Evolutionary conservation across 2,888 invertebrate genomes (phyloP).

Genomic region (Hypselothyrea guttata): DNA sequence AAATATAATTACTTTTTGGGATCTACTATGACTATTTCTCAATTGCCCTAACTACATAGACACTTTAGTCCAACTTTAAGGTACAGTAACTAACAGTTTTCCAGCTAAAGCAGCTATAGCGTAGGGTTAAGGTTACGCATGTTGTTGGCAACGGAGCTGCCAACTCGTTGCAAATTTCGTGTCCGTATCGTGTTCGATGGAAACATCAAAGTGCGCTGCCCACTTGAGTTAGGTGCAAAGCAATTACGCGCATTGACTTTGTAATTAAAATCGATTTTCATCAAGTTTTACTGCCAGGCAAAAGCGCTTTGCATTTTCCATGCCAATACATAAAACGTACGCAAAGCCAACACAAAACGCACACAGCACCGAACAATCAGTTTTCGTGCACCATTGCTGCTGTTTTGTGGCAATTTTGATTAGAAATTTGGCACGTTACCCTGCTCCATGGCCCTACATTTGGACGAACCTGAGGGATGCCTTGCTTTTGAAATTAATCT

Average conservation of each 20-base stretch:
- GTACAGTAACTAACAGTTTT: too few relatives aligned
- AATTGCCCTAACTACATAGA: too few relatives aligned
- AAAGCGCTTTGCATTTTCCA: constrained; percentile 55
- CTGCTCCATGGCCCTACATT: too few relatives aligned
- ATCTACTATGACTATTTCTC: too few relatives aligned
- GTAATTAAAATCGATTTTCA: constrained; percentile 76
- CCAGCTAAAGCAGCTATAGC: constrained; percentile 1
- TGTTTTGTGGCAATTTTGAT: constrained; percentile 68
- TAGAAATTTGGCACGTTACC: constrained; percentile 60
- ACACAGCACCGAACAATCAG: constrained; percentile 46
- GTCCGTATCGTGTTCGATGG: constrained; percentile 30
- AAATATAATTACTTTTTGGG: too few relatives aligned
- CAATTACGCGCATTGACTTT: constrained; percentile 75
- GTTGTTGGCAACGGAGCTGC: constrained; percentile 8
- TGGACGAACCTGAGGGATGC: too few relatives aligned
- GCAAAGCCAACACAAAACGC: constrained; percentile 16
- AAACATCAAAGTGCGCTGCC: constrained; percentile 58
- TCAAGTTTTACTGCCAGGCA: constrained; percentile 57
- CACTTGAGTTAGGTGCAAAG: constrained; percentile 71
- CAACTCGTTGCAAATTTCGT: constrained; percentile 22
- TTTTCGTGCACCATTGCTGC: constrained; percentile 57
- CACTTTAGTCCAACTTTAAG: too few relatives aligned
- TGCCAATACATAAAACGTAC: too few relatives aligned
- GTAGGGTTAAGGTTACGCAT: constrained; percentile 22
- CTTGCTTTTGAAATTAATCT: too few relatives aligned